Evolutionary conservation across 2,888 invertebrate genomes (phyloP).

Genomic region (Agelastica alni): DNA sequence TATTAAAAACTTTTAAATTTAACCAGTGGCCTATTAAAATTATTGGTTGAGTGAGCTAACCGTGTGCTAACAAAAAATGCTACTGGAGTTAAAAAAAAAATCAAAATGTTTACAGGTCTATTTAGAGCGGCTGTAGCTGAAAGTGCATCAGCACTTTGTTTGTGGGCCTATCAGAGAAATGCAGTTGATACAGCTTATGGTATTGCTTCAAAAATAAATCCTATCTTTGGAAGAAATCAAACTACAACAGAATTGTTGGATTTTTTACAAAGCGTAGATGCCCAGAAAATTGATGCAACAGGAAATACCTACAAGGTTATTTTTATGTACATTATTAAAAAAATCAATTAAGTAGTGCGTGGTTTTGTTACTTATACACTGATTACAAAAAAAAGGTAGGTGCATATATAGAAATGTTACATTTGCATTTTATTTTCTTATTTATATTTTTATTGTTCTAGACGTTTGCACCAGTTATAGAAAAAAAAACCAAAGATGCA

Average conservation of each 20-base stretch:
- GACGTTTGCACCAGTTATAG: neutral
- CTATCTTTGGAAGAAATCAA: conserved; percentile 24
- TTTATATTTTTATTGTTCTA: neutral
- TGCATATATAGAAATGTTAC: too few relatives aligned
- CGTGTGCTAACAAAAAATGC: too few relatives aligned
- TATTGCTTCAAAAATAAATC: conserved; percentile 32
- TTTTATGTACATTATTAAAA: too few relatives aligned
- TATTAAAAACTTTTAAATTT: too few relatives aligned
- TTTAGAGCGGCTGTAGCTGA: conserved; percentile 38
- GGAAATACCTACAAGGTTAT: conserved; percentile 25
- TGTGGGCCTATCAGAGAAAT: conserved; percentile 38
- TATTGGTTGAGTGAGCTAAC: too few relatives aligned
- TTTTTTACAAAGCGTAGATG: conserved; percentile 28
- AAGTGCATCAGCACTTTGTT: conserved; percentile 39
- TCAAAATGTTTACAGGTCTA: conserved; percentile 35
- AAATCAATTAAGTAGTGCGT: too few relatives aligned
- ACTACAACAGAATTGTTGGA: conserved; percentile 27
- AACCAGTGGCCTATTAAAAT: too few relatives aligned
- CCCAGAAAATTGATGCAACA: conserved; percentile 19
- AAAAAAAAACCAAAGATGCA: conserved; percentile 17
- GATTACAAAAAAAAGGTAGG: too few relatives aligned
- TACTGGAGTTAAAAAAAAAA: too few relatives aligned
- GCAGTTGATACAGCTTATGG: conserved; percentile 39
- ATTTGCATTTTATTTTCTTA: too few relatives aligned
- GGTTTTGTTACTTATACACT: too few relatives aligned